Evolutionary conservation across 2,113 vertebrate genomes (phyloP).

Genomic region (Reinhardtius hippoglossoides): DNA sequence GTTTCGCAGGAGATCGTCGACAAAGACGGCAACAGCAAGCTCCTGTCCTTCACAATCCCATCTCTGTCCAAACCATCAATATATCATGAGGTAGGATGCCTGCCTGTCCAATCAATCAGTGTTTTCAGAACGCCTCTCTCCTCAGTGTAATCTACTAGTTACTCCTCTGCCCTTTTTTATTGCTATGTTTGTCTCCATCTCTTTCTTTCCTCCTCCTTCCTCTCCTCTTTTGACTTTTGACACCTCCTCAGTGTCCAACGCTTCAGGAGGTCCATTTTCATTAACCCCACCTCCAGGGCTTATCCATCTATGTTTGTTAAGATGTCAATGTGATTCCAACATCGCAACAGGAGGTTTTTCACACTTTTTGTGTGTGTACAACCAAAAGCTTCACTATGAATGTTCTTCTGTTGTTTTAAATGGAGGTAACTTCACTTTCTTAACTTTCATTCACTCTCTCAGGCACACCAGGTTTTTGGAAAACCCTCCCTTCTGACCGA

Average conservation of each 20-base stretch:
- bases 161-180: neutral
- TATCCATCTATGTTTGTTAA: neutral
- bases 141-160: neutral
- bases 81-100: conserved; percentile 93
- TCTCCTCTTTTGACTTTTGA: neutral
- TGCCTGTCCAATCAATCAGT: neutral
- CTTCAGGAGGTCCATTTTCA: conserved; percentile 13
- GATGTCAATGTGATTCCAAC: neutral
- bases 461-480: neutral
- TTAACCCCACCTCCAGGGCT: conserved; percentile 15
- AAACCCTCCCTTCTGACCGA: conserved; percentile 4
- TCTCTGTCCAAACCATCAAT: conserved; percentile 97
- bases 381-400: neutral
- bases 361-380: neutral
- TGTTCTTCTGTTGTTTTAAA: neutral
- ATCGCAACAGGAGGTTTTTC: neutral
- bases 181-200: neutral
- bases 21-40: conserved; percentile 98
- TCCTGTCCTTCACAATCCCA: conserved; percentile 96
- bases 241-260: conserved; percentile 4
- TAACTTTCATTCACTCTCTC: neutral
- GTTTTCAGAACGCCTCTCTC: neutral
- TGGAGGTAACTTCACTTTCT: neutral
- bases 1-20: conserved; percentile 94
- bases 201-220: neutral